Percentiles rank a stretch among this genome's conserved stretches.
These are phyloP conservation scores for Syrista parreyssii DNA, from an alignment of 2,888 invertebrate genomes.

Conservation along the genomic window DNA sequence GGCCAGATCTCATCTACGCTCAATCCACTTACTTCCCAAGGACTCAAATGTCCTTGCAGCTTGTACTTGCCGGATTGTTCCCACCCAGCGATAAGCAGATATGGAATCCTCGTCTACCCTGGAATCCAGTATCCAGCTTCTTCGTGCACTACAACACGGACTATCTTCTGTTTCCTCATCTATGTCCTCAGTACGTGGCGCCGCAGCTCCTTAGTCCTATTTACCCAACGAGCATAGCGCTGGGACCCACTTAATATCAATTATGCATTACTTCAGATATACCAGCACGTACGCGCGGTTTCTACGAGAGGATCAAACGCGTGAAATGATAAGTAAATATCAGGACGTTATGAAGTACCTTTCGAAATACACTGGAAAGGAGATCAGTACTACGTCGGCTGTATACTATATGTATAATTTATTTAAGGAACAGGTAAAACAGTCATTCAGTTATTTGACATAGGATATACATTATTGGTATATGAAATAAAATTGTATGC, in stretches of 20 bases:
- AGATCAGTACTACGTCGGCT: constrained; percentile 46
- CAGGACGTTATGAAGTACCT: constrained; percentile 62
- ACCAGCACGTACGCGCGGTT: constrained; percentile 46
- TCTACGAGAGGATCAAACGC: constrained; percentile 42
- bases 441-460: background rate
- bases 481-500: background rate
- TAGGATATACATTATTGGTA: background rate
- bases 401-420: constrained; percentile 63
- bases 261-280: constrained; percentile 39
- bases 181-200: constrained; percentile 49
- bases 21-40: constrained; percentile 68
- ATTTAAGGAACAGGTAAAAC: constrained; percentile 60
- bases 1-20: constrained; percentile 52
- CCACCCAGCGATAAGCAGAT: constrained; percentile 61
- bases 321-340: constrained; percentile 56
- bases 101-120: constrained; percentile 65
- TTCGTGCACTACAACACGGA: constrained; percentile 64
- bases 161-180: constrained; percentile 51
- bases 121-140: constrained; percentile 71
- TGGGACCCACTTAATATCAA: background rate
- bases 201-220: background rate
- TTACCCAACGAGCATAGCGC: background rate
- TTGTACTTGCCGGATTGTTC: constrained; percentile 69
- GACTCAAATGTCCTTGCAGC: constrained; percentile 70
- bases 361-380: constrained; percentile 60